Percentiles rank a stretch among this genome's conserved stretches.
phyloP scores from a whole-genome alignment of 2,888 invertebrate genomes.

The Zaprionus obscuricornis region DNA sequence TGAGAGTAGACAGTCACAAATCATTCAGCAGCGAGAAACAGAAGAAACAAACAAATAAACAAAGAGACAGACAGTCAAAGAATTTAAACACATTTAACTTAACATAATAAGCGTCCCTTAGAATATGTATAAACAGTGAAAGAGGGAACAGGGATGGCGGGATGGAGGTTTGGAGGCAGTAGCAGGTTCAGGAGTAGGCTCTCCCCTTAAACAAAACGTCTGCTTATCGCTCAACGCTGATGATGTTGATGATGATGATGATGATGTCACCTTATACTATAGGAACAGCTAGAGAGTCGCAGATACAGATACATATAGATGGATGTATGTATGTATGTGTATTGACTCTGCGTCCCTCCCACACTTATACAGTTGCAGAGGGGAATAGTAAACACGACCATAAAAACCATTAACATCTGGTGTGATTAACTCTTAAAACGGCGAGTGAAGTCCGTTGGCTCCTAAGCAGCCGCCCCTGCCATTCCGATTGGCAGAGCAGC shows the following conservation, averaged over 20 bases:
- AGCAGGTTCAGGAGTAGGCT: slow-evolving; percentile 26
- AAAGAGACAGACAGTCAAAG: slow-evolving; percentile 33
- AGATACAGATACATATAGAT: no score
- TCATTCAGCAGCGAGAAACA: slow-evolving; percentile 68
- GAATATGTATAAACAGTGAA: no score
- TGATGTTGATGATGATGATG: slow-evolving; percentile 31
- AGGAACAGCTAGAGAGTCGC: slow-evolving; percentile 14
- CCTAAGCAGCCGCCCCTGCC: slow-evolving; percentile 50
- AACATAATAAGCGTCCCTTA: slow-evolving; percentile 50
- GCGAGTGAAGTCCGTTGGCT: slow-evolving; percentile 51
- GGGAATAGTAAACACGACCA: slow-evolving; percentile 70
- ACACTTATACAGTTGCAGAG: slow-evolving; percentile 12
- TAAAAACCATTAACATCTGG: slow-evolving; percentile 83
- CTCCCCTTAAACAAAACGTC: slow-evolving; percentile 3
- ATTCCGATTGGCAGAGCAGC: slow-evolving; percentile 51
- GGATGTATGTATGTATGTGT: not conserved
- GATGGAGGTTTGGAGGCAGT: not conserved
- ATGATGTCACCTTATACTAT: slow-evolving; percentile 60
- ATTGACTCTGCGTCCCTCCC: no score
- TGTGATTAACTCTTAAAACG: slow-evolving; percentile 80
- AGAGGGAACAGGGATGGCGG: not conserved
- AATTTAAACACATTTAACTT: slow-evolving; percentile 56
- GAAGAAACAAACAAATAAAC: slow-evolving; percentile 53
- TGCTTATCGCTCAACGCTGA: slow-evolving; percentile 33
- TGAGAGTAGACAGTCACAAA: slow-evolving; percentile 60